phyloP scores from a whole-genome alignment of 2,888 invertebrate species.

The Pardosa pseudoannulata region DNA sequence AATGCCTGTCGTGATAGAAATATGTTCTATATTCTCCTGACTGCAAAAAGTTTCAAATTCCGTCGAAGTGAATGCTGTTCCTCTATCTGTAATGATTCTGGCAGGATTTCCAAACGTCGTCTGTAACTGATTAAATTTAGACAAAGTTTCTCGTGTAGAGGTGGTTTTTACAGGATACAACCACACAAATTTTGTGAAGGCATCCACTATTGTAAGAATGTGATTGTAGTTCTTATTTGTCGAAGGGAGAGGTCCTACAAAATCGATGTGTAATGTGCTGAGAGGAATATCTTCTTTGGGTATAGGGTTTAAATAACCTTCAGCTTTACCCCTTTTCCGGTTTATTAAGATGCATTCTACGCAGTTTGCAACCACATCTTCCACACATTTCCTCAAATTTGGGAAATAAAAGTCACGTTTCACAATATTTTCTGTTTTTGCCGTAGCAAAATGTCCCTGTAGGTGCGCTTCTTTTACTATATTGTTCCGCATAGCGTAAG shows the following conservation, averaged over 20 bases:
- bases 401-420: neutral
- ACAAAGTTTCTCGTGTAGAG: neutral
- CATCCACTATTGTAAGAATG: neutral
- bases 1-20: neutral
- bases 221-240: neutral
- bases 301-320: neutral
- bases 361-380: neutral
- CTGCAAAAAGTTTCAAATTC: conserved; percentile 18
- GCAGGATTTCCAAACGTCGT: conserved; percentile 17
- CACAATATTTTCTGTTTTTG: neutral
- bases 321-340: neutral
- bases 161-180: neutral
- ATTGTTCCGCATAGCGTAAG: neutral
- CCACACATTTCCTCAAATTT: neutral
- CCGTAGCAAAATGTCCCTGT: neutral
- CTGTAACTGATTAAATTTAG: neutral
- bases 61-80: conserved; percentile 30
- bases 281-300: neutral
- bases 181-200: too few relatives aligned
- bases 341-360: neutral
- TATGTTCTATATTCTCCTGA: too few relatives aligned
- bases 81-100: conserved; percentile 15
- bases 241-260: neutral
- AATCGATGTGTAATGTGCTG: neutral
- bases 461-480: neutral